These are phyloP conservation scores for Anneissia japonica DNA, from an alignment of 35 echinoderm and acorn worm genomes.

Conservation along the genomic window DNA sequence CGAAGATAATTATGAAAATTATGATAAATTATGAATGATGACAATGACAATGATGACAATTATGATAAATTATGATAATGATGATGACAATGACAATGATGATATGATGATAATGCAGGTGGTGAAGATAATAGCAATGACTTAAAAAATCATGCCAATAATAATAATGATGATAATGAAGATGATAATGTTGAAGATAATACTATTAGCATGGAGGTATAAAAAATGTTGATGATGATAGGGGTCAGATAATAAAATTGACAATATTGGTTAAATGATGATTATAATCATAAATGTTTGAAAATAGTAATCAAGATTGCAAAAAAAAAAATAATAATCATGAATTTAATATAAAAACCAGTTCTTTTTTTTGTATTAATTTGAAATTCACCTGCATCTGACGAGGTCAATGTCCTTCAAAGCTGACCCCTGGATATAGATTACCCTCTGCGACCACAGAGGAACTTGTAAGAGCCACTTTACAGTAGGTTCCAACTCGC, in stretches of 20 bases:
- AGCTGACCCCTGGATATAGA: slow-evolving; percentile 89
- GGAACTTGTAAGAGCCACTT: slow-evolving; percentile 77
- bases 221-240: not conserved
- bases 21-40: too few relatives aligned
- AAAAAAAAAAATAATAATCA: too few relatives aligned
- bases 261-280: not conserved
- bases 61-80: too few relatives aligned
- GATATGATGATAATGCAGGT: too few relatives aligned
- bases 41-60: too few relatives aligned
- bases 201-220: too few relatives aligned
- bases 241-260: not conserved
- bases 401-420: slow-evolving; percentile 79
- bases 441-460: slow-evolving; percentile 87
- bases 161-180: too few relatives aligned
- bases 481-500: slow-evolving; percentile 69
- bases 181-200: too few relatives aligned
- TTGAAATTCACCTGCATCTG: slow-evolving; percentile 55
- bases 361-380: not conserved
- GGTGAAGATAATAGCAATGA: too few relatives aligned
- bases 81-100: too few relatives aligned
- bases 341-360: not conserved
- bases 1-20: too few relatives aligned
- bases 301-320: not conserved
- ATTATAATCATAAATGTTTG: not conserved
- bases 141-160: too few relatives aligned